Conservation (phyloP, 2,113 vertebrate genomes). For the Hippolais icterina region DNA sequence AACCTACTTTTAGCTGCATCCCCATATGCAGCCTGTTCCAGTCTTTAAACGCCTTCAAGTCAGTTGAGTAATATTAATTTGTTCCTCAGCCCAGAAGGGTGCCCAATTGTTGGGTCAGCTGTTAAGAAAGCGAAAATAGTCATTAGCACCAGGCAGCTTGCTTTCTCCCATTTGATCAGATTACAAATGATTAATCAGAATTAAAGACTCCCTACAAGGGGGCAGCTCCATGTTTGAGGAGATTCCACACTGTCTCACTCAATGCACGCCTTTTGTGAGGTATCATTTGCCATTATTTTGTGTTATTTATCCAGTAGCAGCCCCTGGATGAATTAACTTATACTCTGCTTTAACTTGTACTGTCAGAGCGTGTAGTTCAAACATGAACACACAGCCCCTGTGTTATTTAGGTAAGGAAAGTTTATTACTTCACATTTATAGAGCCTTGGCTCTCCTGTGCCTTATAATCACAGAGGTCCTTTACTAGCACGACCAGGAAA, state of each 20-base stretch:
- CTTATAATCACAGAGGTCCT: neutral
- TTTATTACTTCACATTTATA: neutral
- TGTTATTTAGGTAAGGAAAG: neutral
- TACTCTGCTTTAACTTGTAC: neutral
- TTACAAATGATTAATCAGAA: conserved; percentile 20
- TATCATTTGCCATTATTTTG: neutral
- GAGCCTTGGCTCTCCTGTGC: neutral
- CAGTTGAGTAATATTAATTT: conserved; percentile 4
- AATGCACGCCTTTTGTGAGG: neutral
- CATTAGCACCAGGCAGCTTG: neutral
- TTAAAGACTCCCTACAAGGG: neutral
- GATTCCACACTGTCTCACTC: neutral
- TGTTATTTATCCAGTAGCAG: neutral
- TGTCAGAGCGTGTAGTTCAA: neutral
- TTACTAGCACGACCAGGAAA: neutral
- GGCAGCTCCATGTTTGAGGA: neutral
- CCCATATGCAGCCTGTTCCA: neutral
- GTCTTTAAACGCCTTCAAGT: neutral
- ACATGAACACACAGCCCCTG: neutral
- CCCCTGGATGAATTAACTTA: neutral
- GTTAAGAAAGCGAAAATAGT: neutral
- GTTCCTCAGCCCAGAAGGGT: neutral
- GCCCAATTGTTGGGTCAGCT: conserved; percentile 8
- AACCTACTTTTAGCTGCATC: conserved; percentile 13
- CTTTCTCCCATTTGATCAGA: conserved; percentile 27